Evolutionary conservation across 2,888 invertebrate species (phyloP).

Genomic region (Cryptocephalus moraei): DNA sequence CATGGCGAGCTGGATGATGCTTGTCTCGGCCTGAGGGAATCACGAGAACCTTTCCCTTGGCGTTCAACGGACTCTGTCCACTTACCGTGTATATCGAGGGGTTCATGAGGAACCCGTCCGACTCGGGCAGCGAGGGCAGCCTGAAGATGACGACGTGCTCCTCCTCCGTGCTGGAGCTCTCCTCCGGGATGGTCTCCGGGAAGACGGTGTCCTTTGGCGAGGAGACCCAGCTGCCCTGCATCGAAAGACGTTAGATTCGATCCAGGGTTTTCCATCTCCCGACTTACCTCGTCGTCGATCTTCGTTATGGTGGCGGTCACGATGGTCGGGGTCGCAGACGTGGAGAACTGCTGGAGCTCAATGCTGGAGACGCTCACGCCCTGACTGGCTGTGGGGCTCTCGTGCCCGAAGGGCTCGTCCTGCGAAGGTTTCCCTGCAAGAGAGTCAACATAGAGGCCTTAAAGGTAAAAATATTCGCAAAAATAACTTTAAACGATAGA

Average conservation of each 20-base stretch:
- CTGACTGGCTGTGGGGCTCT: constrained; percentile 54
- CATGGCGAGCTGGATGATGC: constrained; percentile 59
- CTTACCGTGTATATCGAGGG: constrained; percentile 71
- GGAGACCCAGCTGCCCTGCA: constrained; percentile 63
- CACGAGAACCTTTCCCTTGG: neutral
- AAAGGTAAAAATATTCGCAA: too few species aligned
- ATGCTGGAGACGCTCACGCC: constrained; percentile 28
- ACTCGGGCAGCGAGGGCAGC: constrained; percentile 62
- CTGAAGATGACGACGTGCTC: constrained; percentile 87
- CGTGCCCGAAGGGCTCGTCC: constrained; percentile 36
- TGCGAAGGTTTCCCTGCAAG: constrained; percentile 24
- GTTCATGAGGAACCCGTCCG: constrained; percentile 62
- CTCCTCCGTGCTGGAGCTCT: constrained; percentile 85
- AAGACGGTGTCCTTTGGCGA: constrained; percentile 83
- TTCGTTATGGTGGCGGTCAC: constrained; percentile 37
- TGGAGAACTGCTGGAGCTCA: constrained; percentile 34
- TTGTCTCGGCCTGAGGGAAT: constrained; percentile 57
- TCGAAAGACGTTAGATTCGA: constrained; percentile 10
- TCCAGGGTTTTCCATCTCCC: too few species aligned
- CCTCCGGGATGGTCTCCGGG: constrained; percentile 87
- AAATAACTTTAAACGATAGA: too few species aligned
- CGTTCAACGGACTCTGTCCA: too few species aligned
- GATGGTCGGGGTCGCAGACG: constrained; percentile 30
- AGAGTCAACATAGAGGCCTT: too few species aligned
- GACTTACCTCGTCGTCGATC: constrained; percentile 48